Percentiles rank a stretch among this genome's conserved stretches.
These are phyloP conservation scores for Euglossa dilemma DNA, from an alignment of 1,140 invertebrate genomes.

Conservation along the genomic window DNA sequence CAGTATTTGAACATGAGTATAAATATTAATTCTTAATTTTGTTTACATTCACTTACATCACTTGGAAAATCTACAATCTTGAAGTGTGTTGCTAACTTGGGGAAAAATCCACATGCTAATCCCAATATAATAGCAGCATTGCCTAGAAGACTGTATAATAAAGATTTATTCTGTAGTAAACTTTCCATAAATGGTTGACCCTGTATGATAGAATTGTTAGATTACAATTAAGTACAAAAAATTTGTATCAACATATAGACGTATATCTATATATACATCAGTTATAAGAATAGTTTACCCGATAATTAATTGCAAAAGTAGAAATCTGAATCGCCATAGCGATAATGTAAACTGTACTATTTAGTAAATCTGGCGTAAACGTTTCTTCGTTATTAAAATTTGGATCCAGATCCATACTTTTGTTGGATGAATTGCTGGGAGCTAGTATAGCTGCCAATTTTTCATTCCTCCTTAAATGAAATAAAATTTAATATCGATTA, in stretches of 20 bases:
- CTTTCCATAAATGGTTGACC: constrained; percentile 99
- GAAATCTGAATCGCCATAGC: constrained; percentile 98
- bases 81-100: constrained; percentile 91
- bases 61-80: constrained; percentile 94
- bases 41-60: constrained; percentile 86
- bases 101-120: constrained; percentile 89
- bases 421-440: constrained; percentile 31
- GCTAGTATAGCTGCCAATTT: constrained; percentile 79
- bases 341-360: constrained; percentile 99
- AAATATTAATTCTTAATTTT: neutral
- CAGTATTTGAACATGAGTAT: neutral
- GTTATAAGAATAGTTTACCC: constrained; percentile 85
- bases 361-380: constrained; percentile 96
- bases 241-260: neutral
- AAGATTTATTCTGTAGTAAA: constrained; percentile 93
- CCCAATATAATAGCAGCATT: constrained; percentile 89
- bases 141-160: constrained; percentile 93
- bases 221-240: constrained; percentile 8
- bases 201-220: constrained; percentile 82
- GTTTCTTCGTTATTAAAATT: constrained; percentile 88
- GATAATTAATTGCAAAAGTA: constrained; percentile 99
- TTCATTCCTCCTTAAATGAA: constrained; percentile 79
- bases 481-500: constrained; percentile 36
- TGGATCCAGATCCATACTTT: constrained; percentile 14
- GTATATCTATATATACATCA: neutral